phyloP scores from a whole-genome alignment of 2,797 vertebrate genomes.

The Thripadectes ignobilis region DNA sequence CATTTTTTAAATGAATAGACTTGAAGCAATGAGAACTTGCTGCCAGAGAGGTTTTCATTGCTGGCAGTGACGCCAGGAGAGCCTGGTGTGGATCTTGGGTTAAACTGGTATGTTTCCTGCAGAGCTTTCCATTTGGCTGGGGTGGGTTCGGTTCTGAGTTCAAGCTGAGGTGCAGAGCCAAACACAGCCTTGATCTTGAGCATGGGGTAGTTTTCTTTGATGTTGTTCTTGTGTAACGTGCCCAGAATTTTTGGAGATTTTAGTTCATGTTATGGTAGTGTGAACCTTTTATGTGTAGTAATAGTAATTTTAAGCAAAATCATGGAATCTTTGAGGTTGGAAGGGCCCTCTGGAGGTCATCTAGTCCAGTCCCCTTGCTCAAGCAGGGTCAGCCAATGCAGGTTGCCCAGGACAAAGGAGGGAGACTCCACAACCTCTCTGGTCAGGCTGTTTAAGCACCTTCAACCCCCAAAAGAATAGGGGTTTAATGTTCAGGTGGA shows the following conservation, averaged over 20 bases:
- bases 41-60: not conserved
- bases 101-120: not conserved
- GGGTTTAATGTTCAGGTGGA: not conserved
- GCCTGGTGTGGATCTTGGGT: not conserved
- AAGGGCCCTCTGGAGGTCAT: not conserved
- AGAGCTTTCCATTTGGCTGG: not conserved
- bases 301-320: not conserved
- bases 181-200: not conserved
- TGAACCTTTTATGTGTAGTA: not conserved
- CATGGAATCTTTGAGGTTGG: not conserved
- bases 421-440: not conserved
- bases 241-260: not conserved
- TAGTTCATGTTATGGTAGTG: accelerated
- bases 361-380: not conserved
- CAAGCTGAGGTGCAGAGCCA: not conserved
- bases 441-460: not conserved
- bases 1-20: not conserved
- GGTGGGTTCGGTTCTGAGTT: not conserved
- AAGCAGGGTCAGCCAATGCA: not conserved
- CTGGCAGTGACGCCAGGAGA: not conserved
- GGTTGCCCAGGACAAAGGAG: not conserved
- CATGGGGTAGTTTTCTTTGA: accelerated
- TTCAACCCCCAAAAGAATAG: not conserved
- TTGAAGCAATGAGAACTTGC: not conserved
- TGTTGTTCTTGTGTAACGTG: not conserved